Evolutionary conservation across 2,797 vertebrate genomes (phyloP).

Genomic region (Forpus xanthops): DNA sequence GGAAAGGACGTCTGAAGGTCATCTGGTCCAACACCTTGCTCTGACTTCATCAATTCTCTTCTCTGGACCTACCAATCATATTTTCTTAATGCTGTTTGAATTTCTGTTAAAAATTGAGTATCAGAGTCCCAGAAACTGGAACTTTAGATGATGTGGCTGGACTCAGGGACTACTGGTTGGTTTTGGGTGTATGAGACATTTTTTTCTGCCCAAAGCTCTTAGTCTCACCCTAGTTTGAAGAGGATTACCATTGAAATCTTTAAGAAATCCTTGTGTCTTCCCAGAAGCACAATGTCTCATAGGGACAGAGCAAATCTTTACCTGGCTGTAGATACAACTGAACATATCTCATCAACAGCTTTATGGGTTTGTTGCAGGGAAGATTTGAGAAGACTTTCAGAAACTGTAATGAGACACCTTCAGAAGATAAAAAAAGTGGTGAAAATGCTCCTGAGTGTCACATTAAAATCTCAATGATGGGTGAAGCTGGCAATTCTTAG

Average conservation of each 20-base stretch:
- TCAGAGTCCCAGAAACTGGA: not conserved
- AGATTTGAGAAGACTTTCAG: not conserved
- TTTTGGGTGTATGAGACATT: not conserved
- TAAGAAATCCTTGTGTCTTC: not conserved
- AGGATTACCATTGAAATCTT: not conserved
- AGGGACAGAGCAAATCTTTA: not conserved
- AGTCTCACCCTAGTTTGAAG: not conserved
- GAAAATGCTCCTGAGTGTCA: not conserved
- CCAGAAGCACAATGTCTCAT: not conserved
- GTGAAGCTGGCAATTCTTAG: not conserved
- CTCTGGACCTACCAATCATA: not conserved
- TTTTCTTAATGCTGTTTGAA: not conserved
- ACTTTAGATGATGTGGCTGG: not conserved
- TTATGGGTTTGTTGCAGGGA: not conserved
- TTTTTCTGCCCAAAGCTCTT: not conserved
- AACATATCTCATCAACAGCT: not conserved
- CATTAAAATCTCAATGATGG: not conserved
- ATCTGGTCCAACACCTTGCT: not conserved
- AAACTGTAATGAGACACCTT: not conserved
- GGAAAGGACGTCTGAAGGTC: not conserved
- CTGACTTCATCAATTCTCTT: not conserved
- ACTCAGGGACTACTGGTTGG: not conserved
- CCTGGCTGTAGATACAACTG: not conserved
- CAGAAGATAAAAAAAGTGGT: not conserved
- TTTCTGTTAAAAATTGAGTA: not conserved